Base-by-base conservation (phyloP, 2,888 invertebrate genomes). In the Volucella inflata region DNA sequence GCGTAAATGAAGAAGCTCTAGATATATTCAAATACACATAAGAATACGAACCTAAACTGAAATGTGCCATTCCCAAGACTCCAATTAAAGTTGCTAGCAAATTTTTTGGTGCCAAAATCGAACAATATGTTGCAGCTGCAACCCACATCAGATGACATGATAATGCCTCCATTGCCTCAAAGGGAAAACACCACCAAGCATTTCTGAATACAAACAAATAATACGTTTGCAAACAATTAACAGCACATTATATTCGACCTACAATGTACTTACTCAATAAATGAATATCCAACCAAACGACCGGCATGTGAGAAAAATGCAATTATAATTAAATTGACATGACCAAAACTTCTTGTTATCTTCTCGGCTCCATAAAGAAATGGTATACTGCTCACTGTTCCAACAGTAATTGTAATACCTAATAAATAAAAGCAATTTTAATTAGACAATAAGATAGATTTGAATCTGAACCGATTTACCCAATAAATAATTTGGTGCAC, bases 101-200 rank as follows among this genome's bases (percentile, higher is more conserved):
- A 89, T 95, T 96, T 90, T 96, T 95, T 0, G 98, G 97, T 1
- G 97, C 96, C 88, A 97, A 92, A 91, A 96, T 94, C 12, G 96
- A 96, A 89, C 97, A 97, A 91, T 97, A 97, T 0, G 97, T 97
- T 8, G 97, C 96, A 0, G 97, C 97, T 46, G 98, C 96, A 14
- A 97, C 97, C 96, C 97, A 97, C 96, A 97, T 96, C 87, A 98
- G 92, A 89, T 97, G 97, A 30, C 96, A 96, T 0, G 97, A 96
- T 14, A 97, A 92, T 0, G 97, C 96, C 92, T 97, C 97, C 94
- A 97, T 95, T 0, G 96, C 96, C 92, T 97, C 97, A 89, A 97
- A 97, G 0, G 97, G 97, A 88, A 97, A 96, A 90, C 96, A 96
- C 96, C 96, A 96, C 96, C 96, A 97, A 6, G 97, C 96, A 90